Conservation (phyloP, 2,113 vertebrate species). For the Pampusana beccarii region DNA sequence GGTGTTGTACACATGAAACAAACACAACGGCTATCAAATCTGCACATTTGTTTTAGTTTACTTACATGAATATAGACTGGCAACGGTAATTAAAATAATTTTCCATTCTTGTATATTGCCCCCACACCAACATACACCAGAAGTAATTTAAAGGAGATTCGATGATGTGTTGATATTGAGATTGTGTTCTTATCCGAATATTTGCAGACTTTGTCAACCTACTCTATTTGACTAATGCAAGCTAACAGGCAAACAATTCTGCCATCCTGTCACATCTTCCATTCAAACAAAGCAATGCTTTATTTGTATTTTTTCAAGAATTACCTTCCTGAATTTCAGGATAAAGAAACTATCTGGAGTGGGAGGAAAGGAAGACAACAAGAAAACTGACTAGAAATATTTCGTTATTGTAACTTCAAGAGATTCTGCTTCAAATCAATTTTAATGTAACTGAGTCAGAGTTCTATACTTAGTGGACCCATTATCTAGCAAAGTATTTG, state of each 20-base stretch:
- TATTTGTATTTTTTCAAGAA: not conserved
- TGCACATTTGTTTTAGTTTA: not conserved
- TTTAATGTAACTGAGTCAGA: not conserved
- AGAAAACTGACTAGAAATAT: not conserved
- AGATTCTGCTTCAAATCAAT: not conserved
- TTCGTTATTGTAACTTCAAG: not conserved
- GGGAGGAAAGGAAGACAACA: not conserved
- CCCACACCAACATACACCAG: not conserved
- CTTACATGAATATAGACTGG: not conserved
- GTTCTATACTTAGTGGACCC: not conserved
- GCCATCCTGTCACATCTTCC: not conserved
- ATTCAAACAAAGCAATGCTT: not conserved
- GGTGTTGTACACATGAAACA: not conserved
- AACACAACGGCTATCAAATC: not conserved
- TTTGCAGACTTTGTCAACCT: not conserved
- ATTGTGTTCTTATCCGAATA: not conserved
- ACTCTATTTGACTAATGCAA: not conserved
- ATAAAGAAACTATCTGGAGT: not conserved
- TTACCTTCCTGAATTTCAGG: not conserved
- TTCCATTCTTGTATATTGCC: not conserved
- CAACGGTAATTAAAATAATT: not conserved
- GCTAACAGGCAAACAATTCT: not conserved
- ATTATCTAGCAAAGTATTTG: not conserved
- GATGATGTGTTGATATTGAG: not conserved
- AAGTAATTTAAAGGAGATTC: not conserved